A percentile compares a stretch with the other conserved stretches of the same genome.
Evolutionary conservation across 2,888 invertebrate genomes (phyloP).

Genomic region (Thera obeliscata): DNA sequence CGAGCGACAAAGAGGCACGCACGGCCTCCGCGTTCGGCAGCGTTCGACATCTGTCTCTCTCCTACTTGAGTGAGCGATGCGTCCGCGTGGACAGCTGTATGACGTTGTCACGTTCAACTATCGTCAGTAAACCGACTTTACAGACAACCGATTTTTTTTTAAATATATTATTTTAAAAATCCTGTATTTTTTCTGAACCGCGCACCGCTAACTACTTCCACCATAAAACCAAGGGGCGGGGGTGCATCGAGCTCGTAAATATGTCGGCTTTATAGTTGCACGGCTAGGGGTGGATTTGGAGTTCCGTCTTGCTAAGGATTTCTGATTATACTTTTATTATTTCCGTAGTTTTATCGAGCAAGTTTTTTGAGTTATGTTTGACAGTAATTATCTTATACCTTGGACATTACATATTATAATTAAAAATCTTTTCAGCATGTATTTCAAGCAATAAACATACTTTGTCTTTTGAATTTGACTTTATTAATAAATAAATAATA

Average conservation of each 20-base stretch:
- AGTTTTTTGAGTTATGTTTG: neutral
- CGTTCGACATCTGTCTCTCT: too few species aligned
- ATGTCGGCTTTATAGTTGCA: constrained; percentile 78
- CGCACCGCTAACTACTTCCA: constrained; percentile 45
- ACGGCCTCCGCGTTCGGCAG: too few species aligned
- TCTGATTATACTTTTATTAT: constrained; percentile 17
- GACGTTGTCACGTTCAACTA: neutral
- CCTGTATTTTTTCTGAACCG: constrained; percentile 8
- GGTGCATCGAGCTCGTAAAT: constrained; percentile 70
- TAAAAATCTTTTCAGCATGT: too few species aligned
- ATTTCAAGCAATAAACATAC: too few species aligned
- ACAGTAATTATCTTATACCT: neutral
- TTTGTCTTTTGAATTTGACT: too few species aligned
- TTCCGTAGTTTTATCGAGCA: constrained; percentile 9
- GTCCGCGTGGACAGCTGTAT: too few species aligned
- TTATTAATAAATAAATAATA: too few species aligned
- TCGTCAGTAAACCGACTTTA: neutral
- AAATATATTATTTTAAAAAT: constrained; percentile 10
- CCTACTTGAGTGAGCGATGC: too few species aligned
- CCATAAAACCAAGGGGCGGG: constrained; percentile 59
- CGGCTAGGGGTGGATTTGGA: constrained; percentile 59
- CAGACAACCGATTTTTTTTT: neutral
- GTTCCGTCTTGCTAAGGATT: constrained; percentile 23
- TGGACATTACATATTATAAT: too few species aligned
- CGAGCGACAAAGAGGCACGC: too few species aligned